phyloP scores from a whole-genome alignment of 2,797 vertebrate species.

The Synaphobranchus kaupii region DNA sequence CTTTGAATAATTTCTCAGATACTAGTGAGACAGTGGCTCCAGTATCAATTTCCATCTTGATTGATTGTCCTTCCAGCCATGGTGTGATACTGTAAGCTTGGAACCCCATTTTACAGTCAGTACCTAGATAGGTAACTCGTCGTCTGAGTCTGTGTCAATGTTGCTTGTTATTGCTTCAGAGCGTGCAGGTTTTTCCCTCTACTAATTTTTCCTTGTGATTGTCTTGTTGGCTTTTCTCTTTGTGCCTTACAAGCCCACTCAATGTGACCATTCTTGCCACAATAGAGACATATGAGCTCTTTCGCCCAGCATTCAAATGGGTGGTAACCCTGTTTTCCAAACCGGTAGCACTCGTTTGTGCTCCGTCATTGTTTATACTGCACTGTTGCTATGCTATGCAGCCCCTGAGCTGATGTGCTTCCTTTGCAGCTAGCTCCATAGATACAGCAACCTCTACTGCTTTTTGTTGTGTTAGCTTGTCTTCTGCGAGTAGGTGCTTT shows the following conservation, averaged over 20 bases:
- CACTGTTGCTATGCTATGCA: neutral
- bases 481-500: too few relatives aligned
- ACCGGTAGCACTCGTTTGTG: neutral
- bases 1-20: neutral
- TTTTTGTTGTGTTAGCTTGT: too few relatives aligned
- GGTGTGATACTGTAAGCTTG: neutral
- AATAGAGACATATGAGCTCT: neutral
- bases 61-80: conserved; percentile 1
- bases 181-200: too few relatives aligned
- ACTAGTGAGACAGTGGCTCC: conserved; percentile 19
- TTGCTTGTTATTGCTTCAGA: too few relatives aligned
- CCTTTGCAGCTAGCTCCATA: neutral
- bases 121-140: too few relatives aligned
- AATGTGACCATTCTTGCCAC: conserved; percentile 22
- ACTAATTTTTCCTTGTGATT: too few relatives aligned
- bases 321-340: conserved; percentile 19
- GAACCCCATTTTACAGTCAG: too few relatives aligned
- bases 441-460: too few relatives aligned
- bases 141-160: too few relatives aligned
- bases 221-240: neutral
- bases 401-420: neutral
- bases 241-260: neutral
- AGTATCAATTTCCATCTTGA: conserved; percentile 11
- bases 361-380: neutral
- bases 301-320: neutral